Base-by-base conservation (phyloP, 1,140 invertebrate species). In the Ectropis grisescens region DNA sequence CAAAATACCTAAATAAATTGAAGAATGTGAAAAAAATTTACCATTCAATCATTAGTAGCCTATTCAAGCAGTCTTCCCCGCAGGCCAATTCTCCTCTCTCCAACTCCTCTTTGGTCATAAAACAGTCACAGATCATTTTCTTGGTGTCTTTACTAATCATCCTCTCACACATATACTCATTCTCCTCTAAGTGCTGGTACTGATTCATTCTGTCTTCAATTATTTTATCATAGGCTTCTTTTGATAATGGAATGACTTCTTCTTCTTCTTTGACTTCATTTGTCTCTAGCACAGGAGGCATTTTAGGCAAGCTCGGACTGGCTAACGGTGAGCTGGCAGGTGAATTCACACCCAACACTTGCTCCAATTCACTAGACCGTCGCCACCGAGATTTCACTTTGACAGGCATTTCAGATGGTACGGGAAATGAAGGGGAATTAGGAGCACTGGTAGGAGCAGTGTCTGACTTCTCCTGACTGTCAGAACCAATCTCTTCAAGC, bases 11-110 rank as follows among this genome's bases (percentile, higher is more conserved):
- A n/a, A n/a, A n/a, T n/a, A n/a, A n/a, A n/a, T n/a, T n/a, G n/a
- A n/a, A n/a, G n/a, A n/a, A n/a, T n/a, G n/a, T n/a, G n/a, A 36
- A 28, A 33, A 39, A 45, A 11, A 49, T 69, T 84, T 85, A 95
- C 94, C 97, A 99, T 89, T 99, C 97, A 70, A 99, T 98, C 91
- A 98, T 95, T 2, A 99, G 87, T 67, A 98, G 87, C 67, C 96
- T 89, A 84, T 99, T 99, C 2, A 98, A 86, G 83, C 97, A 99
- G 78, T 98, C 95, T 62, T 96, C 93, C 0, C 94, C 94, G 83
- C 97, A 99, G 16, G 94, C 95, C 13, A 89, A 79, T 70, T 95
- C 90, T 1, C 93, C 94, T 40, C 90, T 81, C 16, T 88, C 86
- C 37, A 94, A 86, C 51, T 98, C 96, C 61, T 96, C 94, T 70